phyloP scores from a whole-genome alignment of 2,113 vertebrate genomes.

The Mola mola region DNA sequence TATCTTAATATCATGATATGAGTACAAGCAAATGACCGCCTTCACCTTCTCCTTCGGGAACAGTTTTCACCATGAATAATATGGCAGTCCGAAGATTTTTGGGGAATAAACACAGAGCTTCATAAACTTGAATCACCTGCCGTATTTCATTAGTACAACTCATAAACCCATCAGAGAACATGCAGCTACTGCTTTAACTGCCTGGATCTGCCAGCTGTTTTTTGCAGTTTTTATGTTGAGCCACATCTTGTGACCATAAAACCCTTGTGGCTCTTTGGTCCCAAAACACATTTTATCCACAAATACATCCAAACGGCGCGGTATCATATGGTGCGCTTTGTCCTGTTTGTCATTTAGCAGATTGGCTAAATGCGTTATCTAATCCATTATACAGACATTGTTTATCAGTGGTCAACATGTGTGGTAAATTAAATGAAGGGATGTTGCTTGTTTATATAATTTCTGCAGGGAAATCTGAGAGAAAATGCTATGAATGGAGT shows the following conservation, averaged over 20 bases:
- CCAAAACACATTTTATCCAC: not conserved
- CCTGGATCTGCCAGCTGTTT: slow-evolving; percentile 39
- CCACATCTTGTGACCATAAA: slow-evolving; percentile 10
- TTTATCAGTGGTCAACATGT: slow-evolving; percentile 44
- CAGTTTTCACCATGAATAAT: slow-evolving; percentile 36
- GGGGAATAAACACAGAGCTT: slow-evolving; percentile 23
- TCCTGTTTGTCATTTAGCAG: not conserved
- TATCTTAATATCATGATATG: slow-evolving; percentile 37
- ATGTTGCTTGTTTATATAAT: slow-evolving; percentile 6
- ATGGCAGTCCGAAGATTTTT: slow-evolving; percentile 29
- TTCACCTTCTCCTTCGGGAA: slow-evolving; percentile 48
- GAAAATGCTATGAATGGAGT: slow-evolving; percentile 8
- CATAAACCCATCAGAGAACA: slow-evolving; percentile 43
- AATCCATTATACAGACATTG: slow-evolving; percentile 11
- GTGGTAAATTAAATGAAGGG: slow-evolving; percentile 26
- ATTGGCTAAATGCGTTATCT: not conserved
- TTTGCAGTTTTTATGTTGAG: slow-evolving; percentile 6
- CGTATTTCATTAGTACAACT: slow-evolving; percentile 47
- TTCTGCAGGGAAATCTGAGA: slow-evolving; percentile 13
- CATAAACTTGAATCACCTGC: slow-evolving; percentile 43
- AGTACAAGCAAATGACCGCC: slow-evolving; percentile 33
- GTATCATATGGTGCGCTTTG: not conserved
- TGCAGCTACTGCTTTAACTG: slow-evolving; percentile 12
- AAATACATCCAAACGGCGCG: not conserved
- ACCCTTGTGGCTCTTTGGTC: slow-evolving; percentile 3